Base-by-base conservation (phyloP, 1,140 invertebrate species). In the Neodiprion fabricii region DNA sequence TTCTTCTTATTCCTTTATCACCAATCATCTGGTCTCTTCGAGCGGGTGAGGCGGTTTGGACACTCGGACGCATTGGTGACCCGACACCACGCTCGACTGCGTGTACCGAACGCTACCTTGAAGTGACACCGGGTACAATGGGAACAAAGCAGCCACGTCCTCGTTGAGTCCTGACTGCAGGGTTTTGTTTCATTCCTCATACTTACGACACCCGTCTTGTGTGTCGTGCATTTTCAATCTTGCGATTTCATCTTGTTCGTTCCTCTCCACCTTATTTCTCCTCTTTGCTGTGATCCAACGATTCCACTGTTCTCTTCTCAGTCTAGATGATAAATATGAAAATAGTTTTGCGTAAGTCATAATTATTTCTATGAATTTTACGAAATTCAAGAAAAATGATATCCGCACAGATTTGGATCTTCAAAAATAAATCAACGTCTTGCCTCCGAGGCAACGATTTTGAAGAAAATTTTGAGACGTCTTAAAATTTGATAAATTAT, bases 221-320 rank as follows among this genome's bases (percentile, higher is more conserved):
- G 86, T 85, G 83, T 87, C 85, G 85, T 84, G 81, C 81, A 85
- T 86, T 85, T 86, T 85, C 80, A 83, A 77, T 78, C 80, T 80
- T 72, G 78, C 82, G 85, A 86, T 86, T 83, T 86, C 85, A 86
- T 86, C 85, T 87, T 76, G 77, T 75, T 81, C 79, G 85, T 87
- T 85, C 85, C 85, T 86, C 85, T 85, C 83, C 82, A 82, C 83
- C 80, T 71, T 23, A 21, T 72, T 65, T 67, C 71, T 23, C 47
- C 8, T 40, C 28, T 40, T 40, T 4, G 28, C 28, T 40, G 28
- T 40, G 2, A 40, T 40, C 28, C 28, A 40, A 3, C 28, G 1
- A 40, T 40, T 5, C 5, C 28, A 40, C 28, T 40, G 2, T 40
- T 40, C 28, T 40, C 28, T 40, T 40, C 1, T 40, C 1, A 21